Base-by-base conservation (phyloP, 2,888 invertebrate genomes). In the Drosophila cognata region DNA sequence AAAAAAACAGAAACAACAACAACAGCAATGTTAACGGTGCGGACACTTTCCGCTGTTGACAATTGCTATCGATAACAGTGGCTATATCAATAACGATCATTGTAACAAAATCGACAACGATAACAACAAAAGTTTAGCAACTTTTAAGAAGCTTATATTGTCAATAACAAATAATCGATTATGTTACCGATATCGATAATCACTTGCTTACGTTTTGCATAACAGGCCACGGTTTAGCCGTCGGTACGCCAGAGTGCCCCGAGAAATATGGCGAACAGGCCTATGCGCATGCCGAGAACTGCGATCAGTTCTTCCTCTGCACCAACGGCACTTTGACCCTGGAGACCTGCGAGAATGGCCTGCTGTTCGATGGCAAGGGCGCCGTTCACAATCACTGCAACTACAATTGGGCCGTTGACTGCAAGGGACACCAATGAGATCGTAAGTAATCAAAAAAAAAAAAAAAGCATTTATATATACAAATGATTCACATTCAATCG, bases 381-480 rank as follows among this genome's bases (percentile, higher is more conserved):
- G 95, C 96, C 28, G 96, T 97, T 0, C 96, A 98, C 94, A 96
- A 98, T 93, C 97, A 98, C 94, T 98, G 98, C 95, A 98, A 98
- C 94, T 98, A 98, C 94, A 94, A 97, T 94, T 98, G 98, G 98
- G 98, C 97, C 16, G 98, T 96, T 4, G 95, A 98, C 79, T 98
- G 98, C 91, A 97, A 96, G 58, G 94, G 95, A 64, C 95, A 97
- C 85, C 96, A 96, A 92, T 95, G 96, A 88, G 97, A 97, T 89
- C 93, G 97, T 97, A 94, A 95, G 96, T 87, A 29, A 5, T n/a
- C 4, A 11, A 21, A 16, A 3, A 35, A 13, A 29, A 25, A 21
- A 8, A 8, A 2, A 21, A n/a, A n/a, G n/a, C 10, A 53, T 16
- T 35, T n/a, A 52, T 21, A 2, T 21, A 35, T 16, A 25, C n/a